These are phyloP conservation scores for Cosmorhoe ocellata DNA, from an alignment of 2,888 invertebrate genomes.

Conservation along the genomic window DNA sequence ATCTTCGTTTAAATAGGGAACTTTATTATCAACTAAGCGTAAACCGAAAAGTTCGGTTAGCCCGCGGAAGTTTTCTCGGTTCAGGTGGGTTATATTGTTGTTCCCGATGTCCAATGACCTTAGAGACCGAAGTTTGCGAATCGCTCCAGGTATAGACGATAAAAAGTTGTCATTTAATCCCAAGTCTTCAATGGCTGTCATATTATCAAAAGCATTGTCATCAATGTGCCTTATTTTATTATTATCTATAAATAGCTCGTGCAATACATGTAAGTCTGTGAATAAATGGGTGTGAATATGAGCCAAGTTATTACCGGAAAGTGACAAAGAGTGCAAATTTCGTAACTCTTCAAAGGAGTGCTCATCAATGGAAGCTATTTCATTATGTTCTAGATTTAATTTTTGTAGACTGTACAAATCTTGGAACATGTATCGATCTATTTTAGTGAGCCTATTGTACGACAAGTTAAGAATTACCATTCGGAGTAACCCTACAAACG, in stretches of 20 bases:
- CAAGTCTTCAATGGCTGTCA: slow-evolving; percentile 89
- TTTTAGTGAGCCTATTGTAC: slow-evolving; percentile 85
- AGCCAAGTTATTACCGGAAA: slow-evolving; percentile 87
- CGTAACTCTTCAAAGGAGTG: slow-evolving; percentile 88
- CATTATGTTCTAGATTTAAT: slow-evolving; percentile 88
- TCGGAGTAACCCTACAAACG: slow-evolving; percentile 87
- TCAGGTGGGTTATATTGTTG: slow-evolving; percentile 88
- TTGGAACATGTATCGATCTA: slow-evolving; percentile 87
- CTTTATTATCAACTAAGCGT: slow-evolving; percentile 90
- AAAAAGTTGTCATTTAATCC: slow-evolving; percentile 88
- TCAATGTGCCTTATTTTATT: slow-evolving; percentile 87
- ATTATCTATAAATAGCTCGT: slow-evolving; percentile 87
- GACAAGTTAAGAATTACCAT: slow-evolving; percentile 89
- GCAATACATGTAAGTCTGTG: slow-evolving; percentile 87
- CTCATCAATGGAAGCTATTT: slow-evolving; percentile 85
- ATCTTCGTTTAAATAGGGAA: slow-evolving; percentile 87
- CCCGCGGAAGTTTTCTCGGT: slow-evolving; percentile 87
- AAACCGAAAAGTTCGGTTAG: slow-evolving; percentile 88
- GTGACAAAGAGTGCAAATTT: slow-evolving; percentile 88
- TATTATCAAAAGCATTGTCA: slow-evolving; percentile 87
- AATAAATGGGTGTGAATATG: slow-evolving; percentile 86
- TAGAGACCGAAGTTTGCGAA: slow-evolving; percentile 85
- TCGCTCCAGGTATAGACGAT: slow-evolving; percentile 85
- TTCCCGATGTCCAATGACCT: slow-evolving; percentile 91
- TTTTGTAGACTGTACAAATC: slow-evolving; percentile 89